Evolutionary conservation across 2,113 vertebrate species (phyloP).

Genomic region (Chlorodrepanis virens): DNA sequence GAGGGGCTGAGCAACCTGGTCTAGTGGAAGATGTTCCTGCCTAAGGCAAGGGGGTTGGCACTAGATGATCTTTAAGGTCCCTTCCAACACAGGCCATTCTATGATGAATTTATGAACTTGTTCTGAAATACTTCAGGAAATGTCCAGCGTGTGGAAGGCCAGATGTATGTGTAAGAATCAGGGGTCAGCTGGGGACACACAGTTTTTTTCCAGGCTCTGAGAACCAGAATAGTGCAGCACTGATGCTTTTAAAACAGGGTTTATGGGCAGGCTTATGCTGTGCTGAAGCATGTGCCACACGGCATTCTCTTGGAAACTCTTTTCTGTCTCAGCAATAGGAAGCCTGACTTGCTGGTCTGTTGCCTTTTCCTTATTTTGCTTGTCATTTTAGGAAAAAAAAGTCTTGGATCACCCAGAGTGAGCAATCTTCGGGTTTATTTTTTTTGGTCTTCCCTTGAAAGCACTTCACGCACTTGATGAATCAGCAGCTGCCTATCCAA

Average conservation of each 20-base stretch:
- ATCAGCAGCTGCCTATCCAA: not conserved
- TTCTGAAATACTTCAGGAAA: not conserved
- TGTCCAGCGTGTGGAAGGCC: not conserved
- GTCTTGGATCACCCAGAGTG: not conserved
- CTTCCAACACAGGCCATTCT: not conserved
- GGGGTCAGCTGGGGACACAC: not conserved
- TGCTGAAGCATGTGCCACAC: not conserved
- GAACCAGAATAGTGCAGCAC: rapidly evolving
- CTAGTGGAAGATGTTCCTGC: not conserved
- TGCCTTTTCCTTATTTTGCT: not conserved
- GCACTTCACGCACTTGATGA: not conserved
- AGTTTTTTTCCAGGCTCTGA: not conserved
- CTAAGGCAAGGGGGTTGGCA: not conserved
- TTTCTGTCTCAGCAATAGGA: not conserved
- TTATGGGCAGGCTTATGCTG: not conserved
- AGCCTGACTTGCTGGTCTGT: not conserved
- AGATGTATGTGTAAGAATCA: not conserved
- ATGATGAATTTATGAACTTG: not conserved
- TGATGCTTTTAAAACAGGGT: not conserved
- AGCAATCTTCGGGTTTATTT: not conserved
- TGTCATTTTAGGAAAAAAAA: not conserved
- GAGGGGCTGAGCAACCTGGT: not conserved
- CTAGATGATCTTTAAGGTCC: not conserved
- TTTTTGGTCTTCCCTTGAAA: not conserved
- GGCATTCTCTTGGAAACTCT: not conserved